Percentiles rank a stretch among this genome's conserved stretches.
Evolutionary conservation across 2,888 invertebrate genomes (phyloP).

Genomic region (Fragum sueziense): DNA sequence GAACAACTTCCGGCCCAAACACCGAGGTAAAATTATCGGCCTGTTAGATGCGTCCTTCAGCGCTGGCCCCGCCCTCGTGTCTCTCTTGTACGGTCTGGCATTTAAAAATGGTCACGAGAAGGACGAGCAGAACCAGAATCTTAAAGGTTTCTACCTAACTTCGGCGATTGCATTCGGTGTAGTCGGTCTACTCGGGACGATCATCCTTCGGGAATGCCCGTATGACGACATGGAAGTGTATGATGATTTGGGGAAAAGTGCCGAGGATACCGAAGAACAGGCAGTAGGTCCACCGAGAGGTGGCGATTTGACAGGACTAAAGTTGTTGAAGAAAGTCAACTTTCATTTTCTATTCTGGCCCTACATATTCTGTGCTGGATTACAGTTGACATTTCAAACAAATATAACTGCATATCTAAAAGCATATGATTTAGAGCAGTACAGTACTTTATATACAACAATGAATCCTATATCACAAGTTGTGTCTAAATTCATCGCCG

Average conservation of each 20-base stretch:
- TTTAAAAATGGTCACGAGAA: slow-evolving; percentile 64
- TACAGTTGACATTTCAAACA: slow-evolving; percentile 71
- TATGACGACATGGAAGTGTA: slow-evolving; percentile 25
- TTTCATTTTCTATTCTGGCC: slow-evolving; percentile 73
- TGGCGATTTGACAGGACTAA: slow-evolving; percentile 66
- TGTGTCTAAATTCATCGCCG: slow-evolving; percentile 68
- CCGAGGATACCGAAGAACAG: not conserved
- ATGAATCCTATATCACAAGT: slow-evolving; percentile 69
- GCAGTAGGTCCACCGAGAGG: slow-evolving; percentile 26
- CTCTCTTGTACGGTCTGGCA: slow-evolving; percentile 64
- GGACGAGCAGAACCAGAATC: slow-evolving; percentile 69
- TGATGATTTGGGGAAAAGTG: slow-evolving; percentile 17
- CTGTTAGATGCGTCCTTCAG: slow-evolving; percentile 73
- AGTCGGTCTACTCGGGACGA: slow-evolving; percentile 63
- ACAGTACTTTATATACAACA: slow-evolving; percentile 69
- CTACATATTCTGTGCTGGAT: slow-evolving; percentile 69
- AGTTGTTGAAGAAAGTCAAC: slow-evolving; percentile 63
- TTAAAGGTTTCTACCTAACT: slow-evolving; percentile 70
- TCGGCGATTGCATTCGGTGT: slow-evolving; percentile 63
- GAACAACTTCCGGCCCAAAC: slow-evolving; percentile 67
- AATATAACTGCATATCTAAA: slow-evolving; percentile 72
- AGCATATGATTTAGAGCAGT: slow-evolving; percentile 66
- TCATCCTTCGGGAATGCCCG: slow-evolving; percentile 48
- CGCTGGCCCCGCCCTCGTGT: slow-evolving; percentile 69
- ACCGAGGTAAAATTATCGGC: slow-evolving; percentile 72